Evolutionary conservation across 2,888 invertebrate species (phyloP).

Genomic region (Stenurella melanura): DNA sequence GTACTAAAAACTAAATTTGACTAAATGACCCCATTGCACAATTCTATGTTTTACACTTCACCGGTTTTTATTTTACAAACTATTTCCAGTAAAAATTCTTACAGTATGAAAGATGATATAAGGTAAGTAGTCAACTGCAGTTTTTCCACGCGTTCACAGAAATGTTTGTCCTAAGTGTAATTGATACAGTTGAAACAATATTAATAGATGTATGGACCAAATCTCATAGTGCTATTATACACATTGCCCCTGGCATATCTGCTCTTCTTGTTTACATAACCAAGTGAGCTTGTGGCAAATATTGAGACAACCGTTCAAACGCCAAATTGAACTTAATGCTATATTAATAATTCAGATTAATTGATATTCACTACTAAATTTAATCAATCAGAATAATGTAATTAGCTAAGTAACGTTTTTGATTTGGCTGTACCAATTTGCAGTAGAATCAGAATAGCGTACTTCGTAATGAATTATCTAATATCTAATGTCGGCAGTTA

Average conservation of each 20-base stretch:
- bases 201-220: background rate
- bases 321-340: conserved; percentile 51
- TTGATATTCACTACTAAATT: conserved; percentile 47
- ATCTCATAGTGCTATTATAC: conserved; percentile 5
- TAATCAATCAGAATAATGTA: conserved; percentile 34
- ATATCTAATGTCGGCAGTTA: no score
- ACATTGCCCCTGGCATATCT: conserved; percentile 40
- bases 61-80: no score
- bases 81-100: no score
- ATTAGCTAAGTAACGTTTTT: background rate
- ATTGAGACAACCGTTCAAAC: conserved; percentile 53
- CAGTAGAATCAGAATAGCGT: no score
- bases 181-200: background rate
- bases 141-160: background rate
- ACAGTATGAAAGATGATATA: no score
- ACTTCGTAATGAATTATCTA: no score
- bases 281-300: conserved; percentile 52
- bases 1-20: no score
- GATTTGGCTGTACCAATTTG: background rate
- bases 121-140: no score
- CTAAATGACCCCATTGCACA: no score
- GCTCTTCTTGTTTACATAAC: conserved; percentile 42
- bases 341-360: conserved; percentile 53
- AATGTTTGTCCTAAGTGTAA: background rate
- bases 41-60: no score